Percentiles rank a stretch among this genome's conserved stretches.
Conservation (phyloP, 2,888 invertebrate species). For the Axea sp. region DNA sequence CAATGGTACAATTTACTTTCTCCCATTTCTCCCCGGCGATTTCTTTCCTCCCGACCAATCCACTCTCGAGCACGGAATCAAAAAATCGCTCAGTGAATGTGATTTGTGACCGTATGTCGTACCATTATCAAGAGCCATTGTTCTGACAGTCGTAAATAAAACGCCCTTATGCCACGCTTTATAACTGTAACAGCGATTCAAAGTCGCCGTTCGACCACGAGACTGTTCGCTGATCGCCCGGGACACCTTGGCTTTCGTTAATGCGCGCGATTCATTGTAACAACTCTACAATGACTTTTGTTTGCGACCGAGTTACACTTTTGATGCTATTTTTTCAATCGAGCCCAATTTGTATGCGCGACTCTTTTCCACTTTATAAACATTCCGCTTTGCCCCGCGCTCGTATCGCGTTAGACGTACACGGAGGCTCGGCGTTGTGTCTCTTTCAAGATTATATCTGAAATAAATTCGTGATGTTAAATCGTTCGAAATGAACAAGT, state of each 20-base stretch:
- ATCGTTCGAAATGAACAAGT: no score
- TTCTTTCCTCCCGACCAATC: constrained; percentile 54
- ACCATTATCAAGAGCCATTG: constrained; percentile 62
- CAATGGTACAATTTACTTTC: constrained; percentile 47
- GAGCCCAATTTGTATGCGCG: background rate
- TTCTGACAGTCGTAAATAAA: constrained; percentile 66
- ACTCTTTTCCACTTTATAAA: background rate
- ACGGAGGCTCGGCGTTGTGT: no score
- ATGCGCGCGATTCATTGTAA: constrained; percentile 42
- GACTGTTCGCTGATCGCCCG: constrained; percentile 43
- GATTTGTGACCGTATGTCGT: constrained; percentile 67
- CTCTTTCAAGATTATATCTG: no score
- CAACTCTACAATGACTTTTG: constrained; percentile 49
- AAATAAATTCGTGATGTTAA: no score
- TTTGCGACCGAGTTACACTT: constrained; percentile 17
- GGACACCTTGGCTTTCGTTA: constrained; percentile 47
- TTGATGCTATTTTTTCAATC: constrained; percentile 13
- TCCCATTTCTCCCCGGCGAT: constrained; percentile 33
- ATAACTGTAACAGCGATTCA: constrained; percentile 54
- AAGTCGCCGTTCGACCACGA: constrained; percentile 49
- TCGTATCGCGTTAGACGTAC: no score
- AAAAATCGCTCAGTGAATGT: constrained; percentile 61
- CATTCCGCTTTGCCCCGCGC: no score
- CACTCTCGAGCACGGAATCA: constrained; percentile 44
- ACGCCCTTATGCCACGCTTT: constrained; percentile 65